Base-by-base conservation (phyloP, 2,888 invertebrate species). In the Drosophila sordidula region DNA sequence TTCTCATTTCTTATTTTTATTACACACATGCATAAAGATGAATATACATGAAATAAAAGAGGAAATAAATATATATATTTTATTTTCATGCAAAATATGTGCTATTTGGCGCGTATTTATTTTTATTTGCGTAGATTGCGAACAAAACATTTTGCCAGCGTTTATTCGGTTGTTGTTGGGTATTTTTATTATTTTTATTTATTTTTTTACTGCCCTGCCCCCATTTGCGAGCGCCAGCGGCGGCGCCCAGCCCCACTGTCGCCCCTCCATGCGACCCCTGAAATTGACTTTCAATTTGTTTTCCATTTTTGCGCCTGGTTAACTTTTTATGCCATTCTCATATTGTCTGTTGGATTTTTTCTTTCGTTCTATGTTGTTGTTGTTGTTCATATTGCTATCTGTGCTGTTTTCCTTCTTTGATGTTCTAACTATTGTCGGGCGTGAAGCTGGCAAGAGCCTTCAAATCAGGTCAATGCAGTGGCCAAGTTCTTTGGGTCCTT, bases 241-340 rank as follows among this genome's bases (percentile, higher is more conserved):
- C 34, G 3, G 0, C 14, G n/a, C 42, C 51, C 50, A 8, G 26
- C 26, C 32, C 11, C 4, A 4, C 12, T 8, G 12, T 25, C 9
- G n/a, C 9, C 5, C 18, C 4, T 8, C 26, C 34, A 9, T 54
- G 29, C 22, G 39, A 55, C 41, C 67, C 74, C 34, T 62, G 49
- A 83, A 86, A 84, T 83, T 88, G 71, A 72, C 84, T 88, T 86
- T 88, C 86, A 80, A 88, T 86, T 86, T 86, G 68, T 44, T 66
- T 72, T 72, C 66, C 56, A 73, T 70, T 83, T 82, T 85, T 79
- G 74, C 71, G 77, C 74, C 64, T 69, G 61, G 59, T 81, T 81
- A 57, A 42, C 57, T 68, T 78, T 80, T 75, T 81, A 74, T 78
- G 82, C 52, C 74, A 56, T 56, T 75, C 75, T 80, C 65, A 65